phyloP scores from a whole-genome alignment of 2,113 vertebrate species.

The Neodontobutis hainanensis region DNA sequence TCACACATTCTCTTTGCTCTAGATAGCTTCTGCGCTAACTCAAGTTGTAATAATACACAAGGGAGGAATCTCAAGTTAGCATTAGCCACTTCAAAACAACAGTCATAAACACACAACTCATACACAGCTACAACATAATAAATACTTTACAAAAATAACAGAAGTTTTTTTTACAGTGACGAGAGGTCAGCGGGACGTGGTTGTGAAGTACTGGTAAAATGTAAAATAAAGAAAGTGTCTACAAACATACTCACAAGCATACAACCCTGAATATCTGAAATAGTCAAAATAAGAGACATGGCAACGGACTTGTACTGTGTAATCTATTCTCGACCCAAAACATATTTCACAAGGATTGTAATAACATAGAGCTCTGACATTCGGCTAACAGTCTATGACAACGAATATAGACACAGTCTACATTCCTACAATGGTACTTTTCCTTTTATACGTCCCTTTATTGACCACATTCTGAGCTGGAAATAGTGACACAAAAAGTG shows the following conservation, averaged over 20 bases:
- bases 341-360: slow-evolving; percentile 44
- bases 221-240: slow-evolving; percentile 69
- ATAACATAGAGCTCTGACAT: slow-evolving; percentile 38
- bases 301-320: slow-evolving; percentile 12
- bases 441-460: slow-evolving; percentile 70
- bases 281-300: slow-evolving; percentile 13
- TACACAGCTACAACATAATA: slow-evolving; percentile 87
- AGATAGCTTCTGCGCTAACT: slow-evolving; percentile 44
- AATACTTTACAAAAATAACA: slow-evolving; percentile 99
- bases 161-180: slow-evolving; percentile 81
- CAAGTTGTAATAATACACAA: slow-evolving; percentile 31
- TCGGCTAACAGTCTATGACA: slow-evolving; percentile 34
- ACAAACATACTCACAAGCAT: slow-evolving; percentile 69
- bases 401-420: slow-evolving; percentile 36
- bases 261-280: slow-evolving; percentile 52
- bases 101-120: slow-evolving; percentile 73
- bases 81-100: slow-evolving; percentile 36
- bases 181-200: slow-evolving; percentile 56
- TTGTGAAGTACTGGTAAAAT: slow-evolving; percentile 58
- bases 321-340: background rate
- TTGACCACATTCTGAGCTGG: slow-evolving; percentile 36
- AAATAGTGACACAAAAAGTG: slow-evolving; percentile 13
- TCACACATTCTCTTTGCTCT: slow-evolving; percentile 71
- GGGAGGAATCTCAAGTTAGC: slow-evolving; percentile 53
- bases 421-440: slow-evolving; percentile 43